Conservation (phyloP, 2,888 invertebrate genomes). For the Falcaria lacertinaria region DNA sequence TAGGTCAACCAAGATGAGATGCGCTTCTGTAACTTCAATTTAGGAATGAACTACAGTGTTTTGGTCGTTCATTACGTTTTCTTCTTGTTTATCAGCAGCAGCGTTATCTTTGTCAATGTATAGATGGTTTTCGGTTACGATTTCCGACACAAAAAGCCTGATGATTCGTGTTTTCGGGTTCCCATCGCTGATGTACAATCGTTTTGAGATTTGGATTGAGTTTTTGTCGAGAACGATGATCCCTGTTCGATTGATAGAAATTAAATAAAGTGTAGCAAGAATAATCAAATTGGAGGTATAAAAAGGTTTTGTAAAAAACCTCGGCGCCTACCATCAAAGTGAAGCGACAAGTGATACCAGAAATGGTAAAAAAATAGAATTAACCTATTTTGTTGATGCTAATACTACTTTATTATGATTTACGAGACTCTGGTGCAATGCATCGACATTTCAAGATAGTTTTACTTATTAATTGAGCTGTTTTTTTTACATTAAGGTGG, state of each 20-base stretch:
- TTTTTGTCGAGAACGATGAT: constrained; percentile 57
- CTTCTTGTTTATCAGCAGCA: background rate
- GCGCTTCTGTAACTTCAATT: background rate
- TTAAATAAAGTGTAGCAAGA: constrained; percentile 23
- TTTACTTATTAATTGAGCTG: too few species aligned
- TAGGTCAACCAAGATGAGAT: background rate
- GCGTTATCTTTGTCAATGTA: constrained; percentile 32
- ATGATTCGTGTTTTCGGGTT: constrained; percentile 59
- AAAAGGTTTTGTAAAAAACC: constrained; percentile 20
- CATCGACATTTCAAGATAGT: background rate
- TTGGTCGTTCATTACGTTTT: background rate
- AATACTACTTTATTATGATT: background rate
- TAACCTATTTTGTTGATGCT: background rate
- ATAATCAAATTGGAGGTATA: constrained; percentile 10
- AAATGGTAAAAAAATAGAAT: background rate
- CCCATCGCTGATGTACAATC: constrained; percentile 51
- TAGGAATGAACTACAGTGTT: background rate
- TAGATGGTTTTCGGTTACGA: constrained; percentile 56
- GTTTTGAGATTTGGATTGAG: constrained; percentile 58
- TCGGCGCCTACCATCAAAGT: constrained; percentile 20
- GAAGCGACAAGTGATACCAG: background rate
- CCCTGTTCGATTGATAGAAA: constrained; percentile 46
- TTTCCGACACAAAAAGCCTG: constrained; percentile 46
- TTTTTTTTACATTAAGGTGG: too few species aligned
- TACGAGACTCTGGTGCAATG: background rate